Base-by-base conservation (phyloP, 2,888 invertebrate species). In the Nipponacmea schrenckii region DNA sequence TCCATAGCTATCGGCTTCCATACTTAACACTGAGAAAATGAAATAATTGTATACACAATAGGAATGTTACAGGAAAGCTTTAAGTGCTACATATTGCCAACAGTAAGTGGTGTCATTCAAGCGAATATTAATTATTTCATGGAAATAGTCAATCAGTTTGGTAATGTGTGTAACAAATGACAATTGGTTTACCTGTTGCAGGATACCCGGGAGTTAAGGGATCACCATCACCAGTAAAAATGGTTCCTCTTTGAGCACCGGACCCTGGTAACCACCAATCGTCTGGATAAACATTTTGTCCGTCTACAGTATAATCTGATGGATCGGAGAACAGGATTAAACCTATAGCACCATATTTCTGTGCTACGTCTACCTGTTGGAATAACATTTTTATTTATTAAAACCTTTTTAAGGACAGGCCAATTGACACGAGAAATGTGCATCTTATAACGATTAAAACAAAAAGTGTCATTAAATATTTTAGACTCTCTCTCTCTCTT, bases 131-230 rank as follows among this genome's bases (percentile, higher is more conserved):
- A 48, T 20, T 12, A 24, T 50, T 26, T 2, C 14, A 24, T 12
- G 24, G 5, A 26, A n/a, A 24, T 62, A 48, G 46, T 17, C 1
- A 12, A 31, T 10, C n/a, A 66, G 0, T 31, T 31, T 45, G 17
- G 27, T 0, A 44, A 5, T 39, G 17, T 39, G 44, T 39, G 45
- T 5, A 39, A 8, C 39, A 39, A 39, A 10, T 8, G 10, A 2
- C 8, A 39, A 31, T 7, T 2, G 10, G 39, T 39, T 39, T 56
- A 85, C 85, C 81, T 70, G 77, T 85, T 8, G 85, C 80, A 2
- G 85, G 85, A 64, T 90, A 90, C n/a, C 88, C 84, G 0, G 90
- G 90, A 17, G 90, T 91, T 2, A 90, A 81, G 5, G 89, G 88
- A 79, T 91, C 91, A 2, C 91, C 91, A 69, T 88, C 82, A 4